Conservation (phyloP, 2,888 invertebrate species). For the Cepaea hortensis region DNA sequence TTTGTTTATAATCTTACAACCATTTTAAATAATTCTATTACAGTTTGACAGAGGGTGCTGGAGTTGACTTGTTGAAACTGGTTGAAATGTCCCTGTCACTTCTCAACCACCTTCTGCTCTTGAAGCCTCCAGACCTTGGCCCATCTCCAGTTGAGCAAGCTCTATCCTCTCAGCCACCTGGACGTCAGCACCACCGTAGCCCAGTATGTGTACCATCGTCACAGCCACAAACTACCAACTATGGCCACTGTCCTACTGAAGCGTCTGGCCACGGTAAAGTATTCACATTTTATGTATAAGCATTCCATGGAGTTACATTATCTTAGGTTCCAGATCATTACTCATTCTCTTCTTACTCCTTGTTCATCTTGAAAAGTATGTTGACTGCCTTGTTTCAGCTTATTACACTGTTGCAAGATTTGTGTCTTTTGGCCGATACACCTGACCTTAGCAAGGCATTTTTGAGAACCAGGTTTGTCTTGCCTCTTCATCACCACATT, state of each 20-base stretch:
- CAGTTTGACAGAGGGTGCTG: constrained; percentile 66
- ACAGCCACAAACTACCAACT: constrained; percentile 84
- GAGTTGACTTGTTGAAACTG: constrained; percentile 71
- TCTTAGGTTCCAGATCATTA: background rate
- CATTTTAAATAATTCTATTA: constrained; percentile 20
- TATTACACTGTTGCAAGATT: no score
- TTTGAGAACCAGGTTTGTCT: no score
- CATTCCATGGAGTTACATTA: background rate
- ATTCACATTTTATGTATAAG: background rate
- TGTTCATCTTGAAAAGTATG: no score
- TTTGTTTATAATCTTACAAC: no score
- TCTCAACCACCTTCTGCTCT: constrained; percentile 72
- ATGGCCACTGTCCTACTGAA: constrained; percentile 84
- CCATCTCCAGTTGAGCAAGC: constrained; percentile 74
- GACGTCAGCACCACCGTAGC: constrained; percentile 79
- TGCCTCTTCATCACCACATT: no score
- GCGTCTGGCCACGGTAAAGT: constrained; percentile 80
- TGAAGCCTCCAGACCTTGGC: constrained; percentile 64
- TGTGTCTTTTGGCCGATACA: no score
- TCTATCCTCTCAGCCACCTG: constrained; percentile 73
- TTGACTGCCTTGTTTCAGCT: no score
- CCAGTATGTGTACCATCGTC: constrained; percentile 86
- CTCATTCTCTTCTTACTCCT: no score
- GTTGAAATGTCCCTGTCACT: constrained; percentile 73
- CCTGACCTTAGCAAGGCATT: no score